Evolutionary conservation across 2,113 vertebrate species (phyloP).

Genomic region (Circaetus gallicus): DNA sequence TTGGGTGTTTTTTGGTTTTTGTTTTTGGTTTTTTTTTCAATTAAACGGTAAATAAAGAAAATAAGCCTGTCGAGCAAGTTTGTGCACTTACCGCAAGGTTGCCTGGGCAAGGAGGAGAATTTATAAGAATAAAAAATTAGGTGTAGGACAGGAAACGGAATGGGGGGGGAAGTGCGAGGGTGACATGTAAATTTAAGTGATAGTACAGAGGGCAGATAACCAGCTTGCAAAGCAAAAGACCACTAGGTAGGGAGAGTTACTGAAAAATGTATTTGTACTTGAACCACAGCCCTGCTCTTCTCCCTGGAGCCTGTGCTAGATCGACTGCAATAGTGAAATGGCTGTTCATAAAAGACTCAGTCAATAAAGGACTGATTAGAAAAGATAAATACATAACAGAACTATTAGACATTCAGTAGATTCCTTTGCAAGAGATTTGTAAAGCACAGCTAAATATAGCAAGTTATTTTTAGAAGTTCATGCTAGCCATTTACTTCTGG

Average conservation of each 20-base stretch:
- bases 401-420: not conserved
- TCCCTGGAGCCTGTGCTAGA: not conserved
- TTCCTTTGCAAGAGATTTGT: not conserved
- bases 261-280: not conserved
- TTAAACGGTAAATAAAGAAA: not conserved
- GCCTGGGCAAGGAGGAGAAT: not conserved
- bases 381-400: not conserved
- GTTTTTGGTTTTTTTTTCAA: not conserved
- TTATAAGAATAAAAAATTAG: not conserved
- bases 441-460: constrained; percentile 11
- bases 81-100: not conserved
- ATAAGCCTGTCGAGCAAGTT: not conserved
- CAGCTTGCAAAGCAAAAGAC: not conserved
- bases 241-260: not conserved
- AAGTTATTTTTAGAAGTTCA: not conserved
- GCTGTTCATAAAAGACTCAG: not conserved
- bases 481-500: not conserved
- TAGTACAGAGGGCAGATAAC: not conserved
- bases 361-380: not conserved
- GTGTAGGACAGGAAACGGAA: not conserved
- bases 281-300: not conserved
- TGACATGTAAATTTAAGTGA: not conserved
- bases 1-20: not conserved
- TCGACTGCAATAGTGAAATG: not conserved
- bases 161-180: rapidly evolving